Conservation (phyloP, 2,113 vertebrate species). For the Aix galericulata region DNA sequence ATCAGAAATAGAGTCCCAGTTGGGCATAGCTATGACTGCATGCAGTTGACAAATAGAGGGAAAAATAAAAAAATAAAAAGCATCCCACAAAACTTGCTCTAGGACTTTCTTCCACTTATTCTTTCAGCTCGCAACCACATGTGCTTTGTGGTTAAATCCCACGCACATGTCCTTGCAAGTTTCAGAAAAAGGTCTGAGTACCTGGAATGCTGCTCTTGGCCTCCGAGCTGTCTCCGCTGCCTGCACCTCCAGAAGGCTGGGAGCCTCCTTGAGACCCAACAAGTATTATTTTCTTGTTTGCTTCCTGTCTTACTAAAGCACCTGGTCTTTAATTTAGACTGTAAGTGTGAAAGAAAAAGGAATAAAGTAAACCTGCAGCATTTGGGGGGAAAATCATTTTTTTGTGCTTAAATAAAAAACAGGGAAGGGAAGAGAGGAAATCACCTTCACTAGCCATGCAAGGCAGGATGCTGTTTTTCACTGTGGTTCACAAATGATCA, state of each 20-base stretch:
- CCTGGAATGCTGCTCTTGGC: too few relatives aligned
- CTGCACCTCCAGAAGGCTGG: neutral
- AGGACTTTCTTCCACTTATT: neutral
- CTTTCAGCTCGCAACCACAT: neutral
- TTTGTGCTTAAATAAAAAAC: neutral
- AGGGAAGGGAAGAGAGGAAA: neutral
- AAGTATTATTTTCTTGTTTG: neutral
- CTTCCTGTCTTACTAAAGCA: neutral
- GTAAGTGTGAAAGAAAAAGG: neutral
- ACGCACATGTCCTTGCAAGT: neutral
- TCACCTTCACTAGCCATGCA: neutral
- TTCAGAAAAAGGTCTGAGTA: fast-evolving
- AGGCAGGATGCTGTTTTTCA: neutral
- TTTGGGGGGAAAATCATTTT: neutral
- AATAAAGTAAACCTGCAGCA: neutral
- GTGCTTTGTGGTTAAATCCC: neutral
- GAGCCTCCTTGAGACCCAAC: neutral
- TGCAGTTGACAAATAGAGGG: neutral
- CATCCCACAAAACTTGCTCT: neutral
- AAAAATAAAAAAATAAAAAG: neutral
- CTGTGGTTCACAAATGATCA: neutral
- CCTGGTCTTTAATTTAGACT: neutral
- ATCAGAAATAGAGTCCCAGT: neutral
- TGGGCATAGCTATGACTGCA: neutral
- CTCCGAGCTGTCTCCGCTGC: fast-evolving